Percentiles rank a stretch among this genome's conserved stretches.
Evolutionary conservation across 2,888 invertebrate species (phyloP).

Genomic region (Mystacides longicornis): DNA sequence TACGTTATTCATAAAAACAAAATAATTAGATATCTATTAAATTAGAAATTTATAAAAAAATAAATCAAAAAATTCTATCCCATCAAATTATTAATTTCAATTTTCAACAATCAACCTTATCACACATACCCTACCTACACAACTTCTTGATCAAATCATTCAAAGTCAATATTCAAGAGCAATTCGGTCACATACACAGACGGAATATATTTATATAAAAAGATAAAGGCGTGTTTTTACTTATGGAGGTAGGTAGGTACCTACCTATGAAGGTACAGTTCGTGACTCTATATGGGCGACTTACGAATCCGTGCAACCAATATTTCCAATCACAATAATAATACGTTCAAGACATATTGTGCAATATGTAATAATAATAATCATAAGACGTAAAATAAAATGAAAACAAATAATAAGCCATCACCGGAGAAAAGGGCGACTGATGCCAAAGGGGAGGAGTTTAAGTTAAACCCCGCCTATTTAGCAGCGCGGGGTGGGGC

Average conservation of each 20-base stretch:
- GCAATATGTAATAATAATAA: slow-evolving; percentile 13
- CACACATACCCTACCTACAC: too few relatives aligned
- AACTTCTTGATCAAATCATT: too few relatives aligned
- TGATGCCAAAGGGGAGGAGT: slow-evolving; percentile 15
- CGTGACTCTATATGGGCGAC: slow-evolving; percentile 9
- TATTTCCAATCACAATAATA: slow-evolving; percentile 14
- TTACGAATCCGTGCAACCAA: slow-evolving; percentile 10
- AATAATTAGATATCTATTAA: too few relatives aligned
- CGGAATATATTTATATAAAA: too few relatives aligned
- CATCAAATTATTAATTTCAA: too few relatives aligned
- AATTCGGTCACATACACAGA: too few relatives aligned
- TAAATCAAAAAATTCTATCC: too few relatives aligned
- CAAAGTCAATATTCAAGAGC: too few relatives aligned
- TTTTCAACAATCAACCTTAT: too few relatives aligned
- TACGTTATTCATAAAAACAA: too few relatives aligned
- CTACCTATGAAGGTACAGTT: slow-evolving; percentile 2
- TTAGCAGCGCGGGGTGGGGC: slow-evolving; percentile 44
- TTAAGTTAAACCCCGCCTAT: slow-evolving; percentile 37
- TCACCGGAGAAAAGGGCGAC: slow-evolving; percentile 39
- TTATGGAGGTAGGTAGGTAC: background rate
- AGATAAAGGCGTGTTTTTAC: too few relatives aligned
- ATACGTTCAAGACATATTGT: background rate
- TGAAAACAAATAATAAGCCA: slow-evolving; percentile 41
- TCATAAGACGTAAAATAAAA: slow-evolving; percentile 7
- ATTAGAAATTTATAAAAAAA: too few relatives aligned